phyloP scores from a whole-genome alignment of 2,113 vertebrate genomes.

The Gobius niger region DNA sequence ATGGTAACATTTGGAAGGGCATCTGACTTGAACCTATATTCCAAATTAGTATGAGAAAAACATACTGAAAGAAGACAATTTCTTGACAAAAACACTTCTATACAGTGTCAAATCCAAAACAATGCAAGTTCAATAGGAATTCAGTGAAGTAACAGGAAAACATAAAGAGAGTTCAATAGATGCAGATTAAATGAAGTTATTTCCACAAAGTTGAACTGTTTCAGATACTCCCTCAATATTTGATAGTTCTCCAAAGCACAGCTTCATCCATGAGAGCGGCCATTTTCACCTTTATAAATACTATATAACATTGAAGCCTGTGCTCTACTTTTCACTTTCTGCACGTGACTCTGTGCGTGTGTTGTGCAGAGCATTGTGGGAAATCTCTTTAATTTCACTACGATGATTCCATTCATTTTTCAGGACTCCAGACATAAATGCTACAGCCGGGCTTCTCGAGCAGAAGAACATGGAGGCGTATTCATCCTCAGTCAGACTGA shows the following conservation, averaged over 20 bases:
- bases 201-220: slow-evolving; percentile 4
- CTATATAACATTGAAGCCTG: slow-evolving; percentile 35
- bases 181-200: not conserved
- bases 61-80: no score
- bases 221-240: slow-evolving; percentile 44
- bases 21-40: no score
- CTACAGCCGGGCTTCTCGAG: slow-evolving; percentile 45
- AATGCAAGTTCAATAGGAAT: not conserved
- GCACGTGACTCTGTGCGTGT: slow-evolving; percentile 10
- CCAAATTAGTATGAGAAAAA: no score
- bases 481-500: slow-evolving; percentile 6
- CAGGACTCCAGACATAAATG: slow-evolving; percentile 39
- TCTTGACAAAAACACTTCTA: no score
- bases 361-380: slow-evolving; percentile 27
- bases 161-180: not conserved
- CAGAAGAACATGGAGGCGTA: slow-evolving; percentile 15
- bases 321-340: slow-evolving; percentile 26
- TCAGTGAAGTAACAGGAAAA: not conserved
- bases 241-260: slow-evolving; percentile 27
- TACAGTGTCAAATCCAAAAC: no score
- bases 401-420: slow-evolving; percentile 44
- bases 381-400: slow-evolving; percentile 56
- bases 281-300: slow-evolving; percentile 49
- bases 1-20: no score
- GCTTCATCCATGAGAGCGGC: slow-evolving; percentile 22